phyloP scores from a whole-genome alignment of 2,888 invertebrate genomes.

The Eupithecia inturbata region DNA sequence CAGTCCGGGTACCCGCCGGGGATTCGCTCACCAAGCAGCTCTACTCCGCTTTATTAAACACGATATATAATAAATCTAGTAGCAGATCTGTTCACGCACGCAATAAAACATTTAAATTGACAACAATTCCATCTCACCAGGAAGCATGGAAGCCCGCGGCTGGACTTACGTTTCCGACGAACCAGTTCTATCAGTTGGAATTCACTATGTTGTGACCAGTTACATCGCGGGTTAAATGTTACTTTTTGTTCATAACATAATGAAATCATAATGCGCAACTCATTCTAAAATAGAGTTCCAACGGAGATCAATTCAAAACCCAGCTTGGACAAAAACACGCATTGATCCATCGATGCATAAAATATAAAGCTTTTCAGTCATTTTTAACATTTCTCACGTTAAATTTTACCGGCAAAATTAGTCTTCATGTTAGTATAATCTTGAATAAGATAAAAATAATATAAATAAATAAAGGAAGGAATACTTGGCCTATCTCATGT shows the following conservation, averaged over 20 bases:
- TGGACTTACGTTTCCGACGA: conserved; percentile 29
- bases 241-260: not conserved
- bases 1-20: not conserved
- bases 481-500: not conserved
- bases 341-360: not conserved
- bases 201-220: not conserved
- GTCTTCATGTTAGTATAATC: not conserved
- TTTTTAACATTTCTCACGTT: not conserved
- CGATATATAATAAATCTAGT: not conserved
- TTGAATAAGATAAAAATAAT: not conserved
- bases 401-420: not conserved
- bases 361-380: not conserved
- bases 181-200: conserved; percentile 23
- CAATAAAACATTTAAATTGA: conserved; percentile 15
- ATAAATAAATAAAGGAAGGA: not conserved
- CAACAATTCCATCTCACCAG: conserved; percentile 9
- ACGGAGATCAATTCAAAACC: not conserved
- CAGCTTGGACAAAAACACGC: not conserved
- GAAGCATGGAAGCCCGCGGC: conserved; percentile 20
- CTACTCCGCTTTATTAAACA: not conserved
- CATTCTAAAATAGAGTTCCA: not conserved
- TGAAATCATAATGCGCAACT: not conserved
- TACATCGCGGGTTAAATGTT: not conserved
- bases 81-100: not conserved
- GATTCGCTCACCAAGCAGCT: not conserved